Percentiles rank a stretch among this genome's conserved stretches.
Conservation (phyloP, 2,888 invertebrate species). For the Leptopilina drosophilae region DNA sequence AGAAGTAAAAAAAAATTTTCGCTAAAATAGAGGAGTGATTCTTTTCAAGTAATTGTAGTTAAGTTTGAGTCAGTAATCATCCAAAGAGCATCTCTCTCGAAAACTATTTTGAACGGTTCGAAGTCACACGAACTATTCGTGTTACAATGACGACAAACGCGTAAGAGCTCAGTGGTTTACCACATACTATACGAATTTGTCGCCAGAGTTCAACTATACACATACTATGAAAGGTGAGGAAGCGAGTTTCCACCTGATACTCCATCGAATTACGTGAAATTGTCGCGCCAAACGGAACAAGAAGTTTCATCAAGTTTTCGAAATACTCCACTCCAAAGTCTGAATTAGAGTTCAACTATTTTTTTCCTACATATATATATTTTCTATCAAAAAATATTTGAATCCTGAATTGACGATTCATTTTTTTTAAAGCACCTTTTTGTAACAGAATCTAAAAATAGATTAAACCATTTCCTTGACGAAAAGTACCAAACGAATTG, state of each 20-base stretch:
- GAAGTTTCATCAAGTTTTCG: constrained; percentile 53
- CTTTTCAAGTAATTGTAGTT: too few relatives aligned
- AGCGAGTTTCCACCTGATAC: constrained; percentile 59
- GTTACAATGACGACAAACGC: constrained; percentile 60
- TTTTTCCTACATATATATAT: too few relatives aligned
- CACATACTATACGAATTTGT: constrained; percentile 57
- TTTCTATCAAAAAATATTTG: too few relatives aligned
- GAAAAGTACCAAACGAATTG: too few relatives aligned
- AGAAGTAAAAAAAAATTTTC: too few relatives aligned
- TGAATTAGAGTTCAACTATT: too few relatives aligned
- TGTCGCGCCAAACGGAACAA: constrained; percentile 65
- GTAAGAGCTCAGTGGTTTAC: constrained; percentile 63
- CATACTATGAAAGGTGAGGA: constrained; percentile 42
- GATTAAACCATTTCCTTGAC: too few relatives aligned
- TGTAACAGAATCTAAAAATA: too few relatives aligned
- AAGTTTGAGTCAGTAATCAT: constrained; percentile 41
- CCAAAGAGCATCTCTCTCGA: constrained; percentile 53
- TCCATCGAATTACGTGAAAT: constrained; percentile 70
- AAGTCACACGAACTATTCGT: constrained; percentile 64
- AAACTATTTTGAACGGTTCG: constrained; percentile 65
- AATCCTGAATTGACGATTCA: too few relatives aligned
- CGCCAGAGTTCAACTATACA: constrained; percentile 13
- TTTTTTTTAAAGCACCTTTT: too few relatives aligned
- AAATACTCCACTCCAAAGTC: constrained; percentile 44
- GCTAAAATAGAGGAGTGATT: too few relatives aligned